Percentiles rank a stretch among this genome's conserved stretches.
phyloP scores from a whole-genome alignment of 2,113 vertebrate genomes.

The Uria aalge region DNA sequence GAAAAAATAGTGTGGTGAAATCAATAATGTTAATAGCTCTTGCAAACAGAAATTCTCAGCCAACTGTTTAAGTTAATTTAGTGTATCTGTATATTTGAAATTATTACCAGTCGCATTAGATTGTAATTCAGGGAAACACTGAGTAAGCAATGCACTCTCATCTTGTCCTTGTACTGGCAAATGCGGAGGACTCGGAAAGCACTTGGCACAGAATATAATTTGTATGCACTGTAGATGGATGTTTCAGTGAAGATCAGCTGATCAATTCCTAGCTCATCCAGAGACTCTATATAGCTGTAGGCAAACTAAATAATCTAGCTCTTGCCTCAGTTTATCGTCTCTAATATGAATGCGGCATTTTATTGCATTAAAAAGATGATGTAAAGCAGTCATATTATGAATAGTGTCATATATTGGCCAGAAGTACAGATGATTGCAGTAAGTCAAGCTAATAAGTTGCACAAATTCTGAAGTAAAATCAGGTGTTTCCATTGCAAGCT shows the following conservation, averaged over 20 bases:
- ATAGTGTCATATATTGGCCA: not conserved
- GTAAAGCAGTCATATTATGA: not conserved
- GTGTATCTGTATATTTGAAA: not conserved
- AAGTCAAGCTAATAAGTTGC: not conserved
- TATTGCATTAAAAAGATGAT: not conserved
- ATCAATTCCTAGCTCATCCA: not conserved
- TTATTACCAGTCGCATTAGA: not conserved
- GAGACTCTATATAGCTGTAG: not conserved
- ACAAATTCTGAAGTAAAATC: not conserved
- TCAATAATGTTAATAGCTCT: not conserved
- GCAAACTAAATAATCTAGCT: not conserved
- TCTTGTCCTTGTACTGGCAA: not conserved
- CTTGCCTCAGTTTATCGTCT: not conserved
- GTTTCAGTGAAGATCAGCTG: not conserved
- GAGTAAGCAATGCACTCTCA: not conserved
- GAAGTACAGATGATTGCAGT: not conserved
- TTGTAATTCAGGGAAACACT: not conserved
- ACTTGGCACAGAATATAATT: not conserved
- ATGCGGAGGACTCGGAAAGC: accelerated
- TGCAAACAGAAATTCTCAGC: slow-evolving; percentile 7
- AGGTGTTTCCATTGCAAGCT: not conserved
- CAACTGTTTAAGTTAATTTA: not conserved
- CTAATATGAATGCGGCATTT: not conserved
- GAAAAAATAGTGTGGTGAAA: not conserved
- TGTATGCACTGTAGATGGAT: not conserved